A percentile compares a stretch with the other conserved stretches of the same genome.
phyloP scores from a whole-genome alignment of 2,888 invertebrate genomes.

The Spicauda simplicius region DNA sequence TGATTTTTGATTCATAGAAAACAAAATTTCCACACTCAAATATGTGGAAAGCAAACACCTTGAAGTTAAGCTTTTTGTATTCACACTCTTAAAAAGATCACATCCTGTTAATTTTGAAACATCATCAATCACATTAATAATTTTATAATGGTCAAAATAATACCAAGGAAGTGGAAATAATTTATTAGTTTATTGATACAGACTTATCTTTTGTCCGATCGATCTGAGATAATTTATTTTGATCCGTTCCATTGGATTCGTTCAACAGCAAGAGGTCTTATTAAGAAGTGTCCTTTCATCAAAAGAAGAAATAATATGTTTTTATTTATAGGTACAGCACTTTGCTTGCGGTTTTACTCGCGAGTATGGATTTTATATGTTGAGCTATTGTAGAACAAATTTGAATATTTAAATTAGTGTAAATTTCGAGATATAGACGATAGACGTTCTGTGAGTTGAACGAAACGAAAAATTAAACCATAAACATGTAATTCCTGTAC shows the following conservation, averaged over 20 bases:
- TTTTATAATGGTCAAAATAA: conserved; percentile 71
- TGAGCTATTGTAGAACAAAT: too few relatives aligned
- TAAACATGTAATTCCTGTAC: too few relatives aligned
- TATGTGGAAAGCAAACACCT: background rate
- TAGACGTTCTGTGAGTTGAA: too few relatives aligned
- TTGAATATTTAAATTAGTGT: too few relatives aligned
- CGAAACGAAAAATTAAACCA: too few relatives aligned
- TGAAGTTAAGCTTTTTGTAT: conserved; percentile 1
- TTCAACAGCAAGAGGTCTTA: conserved; percentile 54
- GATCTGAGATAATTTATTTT: conserved; percentile 59
- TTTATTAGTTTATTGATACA: conserved; percentile 82
- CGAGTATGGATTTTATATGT: background rate
- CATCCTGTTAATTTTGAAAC: conserved; percentile 41
- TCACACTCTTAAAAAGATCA: conserved; percentile 30
- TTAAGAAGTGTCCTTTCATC: conserved; percentile 46
- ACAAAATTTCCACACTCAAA: too few relatives aligned
- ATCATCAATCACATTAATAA: conserved; percentile 80
- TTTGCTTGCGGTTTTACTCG: background rate
- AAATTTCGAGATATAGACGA: too few relatives aligned
- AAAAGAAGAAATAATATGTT: background rate
- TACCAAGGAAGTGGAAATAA: conserved; percentile 74
- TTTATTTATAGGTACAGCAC: background rate
- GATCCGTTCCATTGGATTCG: conserved; percentile 65
- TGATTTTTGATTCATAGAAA: too few relatives aligned
- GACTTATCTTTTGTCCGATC: conserved; percentile 78